Percentiles rank a stretch among this genome's conserved stretches.
Evolutionary conservation across 2,888 invertebrate genomes (phyloP).

Genomic region (Tipula helvola): DNA sequence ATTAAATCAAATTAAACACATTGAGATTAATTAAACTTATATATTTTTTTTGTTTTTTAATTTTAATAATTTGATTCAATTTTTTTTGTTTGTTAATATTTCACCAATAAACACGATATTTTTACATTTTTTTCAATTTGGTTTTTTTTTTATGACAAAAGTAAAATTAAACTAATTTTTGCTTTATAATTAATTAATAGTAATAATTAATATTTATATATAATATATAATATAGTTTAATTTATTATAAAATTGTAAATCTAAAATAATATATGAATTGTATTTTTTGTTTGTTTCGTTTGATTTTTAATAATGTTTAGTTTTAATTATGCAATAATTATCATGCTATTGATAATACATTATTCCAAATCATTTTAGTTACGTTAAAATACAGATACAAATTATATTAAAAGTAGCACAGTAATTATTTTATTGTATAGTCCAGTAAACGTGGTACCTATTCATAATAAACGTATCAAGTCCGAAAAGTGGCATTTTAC

Average conservation of each 20-base stretch:
- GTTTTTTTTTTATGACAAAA: constrained; percentile 5
- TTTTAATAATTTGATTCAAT: not conserved
- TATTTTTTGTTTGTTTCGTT: not conserved
- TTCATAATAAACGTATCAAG: not conserved
- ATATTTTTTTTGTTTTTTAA: not conserved
- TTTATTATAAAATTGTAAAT: constrained; percentile 8
- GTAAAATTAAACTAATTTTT: not conserved
- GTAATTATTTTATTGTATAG: not conserved
- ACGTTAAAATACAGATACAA: not conserved
- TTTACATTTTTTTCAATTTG: not conserved
- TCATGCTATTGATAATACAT: not conserved
- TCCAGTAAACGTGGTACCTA: not conserved
- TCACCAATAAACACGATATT: constrained; percentile 1
- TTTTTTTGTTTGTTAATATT: not conserved
- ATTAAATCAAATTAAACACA: not conserved
- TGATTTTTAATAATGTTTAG: not conserved
- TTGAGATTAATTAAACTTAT: not conserved
- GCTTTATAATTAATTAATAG: not conserved
- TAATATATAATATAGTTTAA: not conserved
- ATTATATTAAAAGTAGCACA: not conserved
- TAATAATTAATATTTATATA: not conserved
- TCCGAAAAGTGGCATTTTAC: too few relatives aligned
- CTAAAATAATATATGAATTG: constrained; percentile 7
- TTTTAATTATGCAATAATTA: not conserved
- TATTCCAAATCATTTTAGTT: not conserved